phyloP scores from a whole-genome alignment of 2,888 invertebrate genomes.

The Tachina fera region DNA sequence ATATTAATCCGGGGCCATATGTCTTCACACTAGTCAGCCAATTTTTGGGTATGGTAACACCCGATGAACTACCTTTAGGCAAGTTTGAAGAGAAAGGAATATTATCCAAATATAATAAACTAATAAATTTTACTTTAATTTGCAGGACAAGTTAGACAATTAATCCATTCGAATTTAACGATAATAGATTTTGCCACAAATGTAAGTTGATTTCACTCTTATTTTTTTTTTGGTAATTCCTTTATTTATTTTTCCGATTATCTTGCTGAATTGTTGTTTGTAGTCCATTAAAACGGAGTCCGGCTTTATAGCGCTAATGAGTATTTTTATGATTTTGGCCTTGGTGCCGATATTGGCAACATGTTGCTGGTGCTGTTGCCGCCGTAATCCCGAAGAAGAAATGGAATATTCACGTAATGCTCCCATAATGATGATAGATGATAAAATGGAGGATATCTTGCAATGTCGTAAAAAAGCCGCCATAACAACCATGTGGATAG shows the following conservation, averaged over 20 bases:
- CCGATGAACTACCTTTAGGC: slow-evolving; percentile 83
- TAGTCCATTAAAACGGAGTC: slow-evolving; percentile 89
- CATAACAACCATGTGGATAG: slow-evolving; percentile 79
- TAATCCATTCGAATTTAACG: slow-evolving; percentile 81
- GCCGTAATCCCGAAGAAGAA: slow-evolving; percentile 83
- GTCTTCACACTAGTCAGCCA: slow-evolving; percentile 82
- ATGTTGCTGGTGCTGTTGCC: slow-evolving; percentile 84
- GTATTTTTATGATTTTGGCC: slow-evolving; percentile 86
- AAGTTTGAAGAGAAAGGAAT: slow-evolving; percentile 72
- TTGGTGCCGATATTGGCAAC: slow-evolving; percentile 87
- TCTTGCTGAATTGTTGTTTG: slow-evolving; percentile 62
- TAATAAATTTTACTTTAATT: neutral
- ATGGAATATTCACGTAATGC: slow-evolving; percentile 78
- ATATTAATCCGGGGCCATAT: slow-evolving; percentile 81
- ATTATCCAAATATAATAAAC: neutral
- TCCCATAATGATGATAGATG: slow-evolving; percentile 80
- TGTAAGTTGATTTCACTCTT: slow-evolving; percentile 75
- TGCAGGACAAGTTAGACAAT: slow-evolving; percentile 81
- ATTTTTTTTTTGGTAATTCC: neutral
- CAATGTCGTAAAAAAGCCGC: slow-evolving; percentile 80
- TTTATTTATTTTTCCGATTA: neutral
- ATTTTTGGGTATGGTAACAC: slow-evolving; percentile 83
- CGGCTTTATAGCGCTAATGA: slow-evolving; percentile 87
- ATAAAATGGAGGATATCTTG: slow-evolving; percentile 78
- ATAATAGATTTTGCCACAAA: slow-evolving; percentile 80